Evolutionary conservation across 2,888 invertebrate species (phyloP), one percentile per base, ranked within the genome.

Genomic region (Palloptera scutellata): DNA sequence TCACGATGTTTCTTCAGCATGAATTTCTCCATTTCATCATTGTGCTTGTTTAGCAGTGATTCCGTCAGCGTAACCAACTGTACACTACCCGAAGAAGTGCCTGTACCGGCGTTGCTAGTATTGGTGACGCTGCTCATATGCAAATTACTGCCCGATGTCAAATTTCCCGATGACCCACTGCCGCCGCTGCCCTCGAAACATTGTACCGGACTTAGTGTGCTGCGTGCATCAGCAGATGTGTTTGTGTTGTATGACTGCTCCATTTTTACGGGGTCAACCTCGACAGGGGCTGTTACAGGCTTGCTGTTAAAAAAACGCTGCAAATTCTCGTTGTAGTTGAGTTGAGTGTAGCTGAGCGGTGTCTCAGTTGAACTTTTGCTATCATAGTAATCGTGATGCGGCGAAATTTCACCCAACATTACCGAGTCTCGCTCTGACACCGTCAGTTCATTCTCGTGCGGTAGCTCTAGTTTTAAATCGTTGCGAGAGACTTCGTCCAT

Each of bases 251-350:
- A 86, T 1, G 82, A 82, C 64, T 79, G 77, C 11, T 87, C 86
- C 41, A 82, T 79, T 58, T 84, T 85, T 9, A 82, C 77, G 3
- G 87, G 86, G 72, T 87, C 88, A 70, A 87, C 87, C 2, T 88
- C 87, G 1, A 70, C 70, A 15, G 86, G 84, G 0, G 87, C 87
- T 1, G 90, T 90, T 72, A 88, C 87, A 0, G 90, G 90, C 74
- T 90, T 88, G 78, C 90, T 90, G 79, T 89, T 88, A 78, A 90
- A 90, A 81, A 90, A 90, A 72, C 90, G 87, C 79, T 91, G 89
- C 70, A 93, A 86, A 77, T 92, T 96, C 77, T 94, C 94, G 76
- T 92, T 92, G 81, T 92, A 95, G 84, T 94, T 96, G 9, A 95
- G 87, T 80, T 93, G 94, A 78, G 90, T 92, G 86, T 95, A 95